Evolutionary conservation across 2,888 invertebrate species (phyloP).

Genomic region (Standfussiana lucernea): DNA sequence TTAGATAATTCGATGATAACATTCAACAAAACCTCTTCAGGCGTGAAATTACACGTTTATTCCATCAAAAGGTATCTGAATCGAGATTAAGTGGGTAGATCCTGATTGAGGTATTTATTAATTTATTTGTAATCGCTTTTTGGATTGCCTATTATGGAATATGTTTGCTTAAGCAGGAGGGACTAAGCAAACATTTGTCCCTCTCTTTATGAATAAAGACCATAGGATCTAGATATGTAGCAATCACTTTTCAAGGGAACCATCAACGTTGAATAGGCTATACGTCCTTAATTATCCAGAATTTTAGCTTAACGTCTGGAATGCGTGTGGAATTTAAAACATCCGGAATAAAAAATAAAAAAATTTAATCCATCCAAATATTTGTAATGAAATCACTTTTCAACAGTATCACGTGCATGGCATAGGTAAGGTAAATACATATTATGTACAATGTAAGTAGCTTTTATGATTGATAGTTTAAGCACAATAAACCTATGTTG

Average conservation of each 20-base stretch:
- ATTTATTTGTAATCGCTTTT: conserved; percentile 27
- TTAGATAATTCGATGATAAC: conserved; percentile 20
- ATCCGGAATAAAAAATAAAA: too few species aligned
- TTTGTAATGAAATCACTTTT: too few species aligned
- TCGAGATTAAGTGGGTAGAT: not conserved
- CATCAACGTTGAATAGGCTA: not conserved
- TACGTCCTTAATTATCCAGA: not conserved
- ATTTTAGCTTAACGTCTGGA: too few species aligned
- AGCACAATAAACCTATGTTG: too few species aligned
- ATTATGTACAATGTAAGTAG: too few species aligned
- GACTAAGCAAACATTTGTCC: not conserved
- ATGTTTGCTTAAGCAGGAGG: not conserved
- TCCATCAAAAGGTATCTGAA: conserved; percentile 35
- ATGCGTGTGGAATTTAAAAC: too few species aligned
- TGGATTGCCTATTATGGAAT: not conserved
- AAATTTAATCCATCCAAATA: too few species aligned
- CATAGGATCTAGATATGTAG: not conserved
- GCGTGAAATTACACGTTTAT: conserved; percentile 40
- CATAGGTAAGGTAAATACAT: too few species aligned
- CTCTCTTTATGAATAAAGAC: not conserved
- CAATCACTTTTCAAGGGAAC: not conserved
- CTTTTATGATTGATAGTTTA: too few species aligned
- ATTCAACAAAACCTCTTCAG: not conserved
- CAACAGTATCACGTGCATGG: too few species aligned
- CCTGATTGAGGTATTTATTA: not conserved